Evolutionary conservation across 2,888 invertebrate genomes (phyloP).

Genomic region (Maniola hyperantus): DNA sequence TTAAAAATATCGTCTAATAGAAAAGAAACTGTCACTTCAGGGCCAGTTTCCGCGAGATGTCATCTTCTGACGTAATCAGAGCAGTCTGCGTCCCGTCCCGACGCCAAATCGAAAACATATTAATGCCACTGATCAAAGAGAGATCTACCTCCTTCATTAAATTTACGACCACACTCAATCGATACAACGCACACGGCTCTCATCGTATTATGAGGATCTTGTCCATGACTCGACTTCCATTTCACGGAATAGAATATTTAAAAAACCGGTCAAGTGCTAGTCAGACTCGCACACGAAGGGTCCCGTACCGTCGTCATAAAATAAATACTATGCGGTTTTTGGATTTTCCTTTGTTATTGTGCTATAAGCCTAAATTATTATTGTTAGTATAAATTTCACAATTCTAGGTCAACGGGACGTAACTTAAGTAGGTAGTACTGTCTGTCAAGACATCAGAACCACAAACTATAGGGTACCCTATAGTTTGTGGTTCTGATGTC

Average conservation of each 20-base stretch:
- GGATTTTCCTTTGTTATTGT: too few relatives aligned
- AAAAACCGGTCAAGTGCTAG: neutral
- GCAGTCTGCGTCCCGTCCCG: slow-evolving; percentile 66
- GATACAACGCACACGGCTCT: slow-evolving; percentile 40
- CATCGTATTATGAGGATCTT: slow-evolving; percentile 32
- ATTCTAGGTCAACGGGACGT: too few relatives aligned
- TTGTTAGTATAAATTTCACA: too few relatives aligned
- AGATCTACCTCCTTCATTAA: slow-evolving; percentile 51
- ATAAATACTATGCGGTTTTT: too few relatives aligned
- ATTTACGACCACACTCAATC: slow-evolving; percentile 42
- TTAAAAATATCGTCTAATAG: slow-evolving; percentile 54
- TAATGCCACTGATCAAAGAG: slow-evolving; percentile 75
- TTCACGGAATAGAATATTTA: slow-evolving; percentile 1
- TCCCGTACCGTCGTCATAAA: too few relatives aligned
- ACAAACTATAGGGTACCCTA: too few relatives aligned
- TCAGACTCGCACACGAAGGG: too few relatives aligned
- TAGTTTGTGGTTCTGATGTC: too few relatives aligned
- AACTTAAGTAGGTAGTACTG: too few relatives aligned
- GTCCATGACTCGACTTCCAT: slow-evolving; percentile 18
- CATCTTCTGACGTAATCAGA: slow-evolving; percentile 65
- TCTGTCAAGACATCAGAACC: too few relatives aligned
- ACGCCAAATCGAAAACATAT: slow-evolving; percentile 74
- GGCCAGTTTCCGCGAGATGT: slow-evolving; percentile 65
- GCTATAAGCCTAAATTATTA: too few relatives aligned
- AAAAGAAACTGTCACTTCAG: slow-evolving; percentile 59